Evolutionary conservation across 2,888 invertebrate species (phyloP), one percentile per base, ranked within the genome.

Genomic region (Luperina testacea): DNA sequence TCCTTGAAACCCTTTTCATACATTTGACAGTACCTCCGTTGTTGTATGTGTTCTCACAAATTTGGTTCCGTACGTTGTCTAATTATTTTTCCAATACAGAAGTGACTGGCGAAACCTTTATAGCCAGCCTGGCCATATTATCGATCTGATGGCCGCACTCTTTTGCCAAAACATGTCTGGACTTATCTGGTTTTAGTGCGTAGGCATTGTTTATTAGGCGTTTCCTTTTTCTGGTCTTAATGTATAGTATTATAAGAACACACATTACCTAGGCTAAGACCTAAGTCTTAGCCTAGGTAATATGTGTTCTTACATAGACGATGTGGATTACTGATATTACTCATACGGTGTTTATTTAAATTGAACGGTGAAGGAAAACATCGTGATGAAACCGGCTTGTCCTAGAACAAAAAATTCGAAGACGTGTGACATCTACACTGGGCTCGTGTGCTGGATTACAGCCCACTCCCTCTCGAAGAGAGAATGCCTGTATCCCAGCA

Each of bases 31-130:
- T 65, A 81, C 57, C 24, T 57, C 24, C 9, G 20, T 72, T 67
- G 65, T 78, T 72, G 27, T 77, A 61, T 72, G 57, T 73, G 57
- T 59, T 68, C 74, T 51, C 68, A 79, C 65, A 75, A 63, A 65
- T 72, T 61, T 38, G 61, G 27, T 72, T 74, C 72, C 45, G 69
- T 74, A 45, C 57, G 51, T 24, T 69, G 57, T 51, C 80, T 89
- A 86, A 87, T 88, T 88, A 87, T 88, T 85, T 88, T 87, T 80
- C 88, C 89, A 45, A 86, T 87, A 85, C 81, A 71, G 69, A 38
- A 64, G 85, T 89, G 88, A 88, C 88, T 88, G 63, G 87, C 80
- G 67, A 74, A 74, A 45, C 74, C 72, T 77, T 75, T 78, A 80
- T 78, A 69, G 71, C 61, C 48, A 38, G 17, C 45, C 53, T 42